Evolutionary conservation across 23 tunicate species (phyloP).

Genomic region (Ascidia mentula): DNA sequence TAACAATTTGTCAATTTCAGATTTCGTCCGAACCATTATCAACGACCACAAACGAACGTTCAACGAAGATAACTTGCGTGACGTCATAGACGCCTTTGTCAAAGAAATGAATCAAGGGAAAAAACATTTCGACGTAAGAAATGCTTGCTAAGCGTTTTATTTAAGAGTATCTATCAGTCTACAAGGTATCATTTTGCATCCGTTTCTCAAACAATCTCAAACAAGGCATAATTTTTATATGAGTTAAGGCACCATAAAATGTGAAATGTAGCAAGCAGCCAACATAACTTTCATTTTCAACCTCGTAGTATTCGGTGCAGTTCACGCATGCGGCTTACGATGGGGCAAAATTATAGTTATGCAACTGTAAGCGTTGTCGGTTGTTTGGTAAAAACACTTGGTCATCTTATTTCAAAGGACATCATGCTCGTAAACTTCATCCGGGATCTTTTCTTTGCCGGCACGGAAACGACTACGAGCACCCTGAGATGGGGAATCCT

Average conservation of each 20-base stretch:
- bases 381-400: neutral
- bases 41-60: neutral
- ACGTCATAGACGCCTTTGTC: neutral
- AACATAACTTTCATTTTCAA: too few relatives aligned
- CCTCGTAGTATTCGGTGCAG: too few relatives aligned
- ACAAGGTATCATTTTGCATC: too few relatives aligned
- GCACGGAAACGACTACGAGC: neutral
- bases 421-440: neutral
- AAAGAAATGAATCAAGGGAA: neutral
- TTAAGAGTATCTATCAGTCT: too few relatives aligned
- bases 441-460: neutral
- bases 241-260: too few relatives aligned
- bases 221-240: too few relatives aligned
- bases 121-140: neutral
- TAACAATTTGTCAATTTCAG: neutral
- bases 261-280: too few relatives aligned
- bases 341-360: too few relatives aligned
- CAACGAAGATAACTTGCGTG: neutral
- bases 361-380: too few relatives aligned
- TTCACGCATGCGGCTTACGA: too few relatives aligned
- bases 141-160: too few relatives aligned
- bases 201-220: too few relatives aligned
- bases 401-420: neutral
- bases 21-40: neutral
- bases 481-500: slow-evolving; percentile 6